phyloP scores from a whole-genome alignment of 2,888 invertebrate species.

The Troides aeacus region DNA sequence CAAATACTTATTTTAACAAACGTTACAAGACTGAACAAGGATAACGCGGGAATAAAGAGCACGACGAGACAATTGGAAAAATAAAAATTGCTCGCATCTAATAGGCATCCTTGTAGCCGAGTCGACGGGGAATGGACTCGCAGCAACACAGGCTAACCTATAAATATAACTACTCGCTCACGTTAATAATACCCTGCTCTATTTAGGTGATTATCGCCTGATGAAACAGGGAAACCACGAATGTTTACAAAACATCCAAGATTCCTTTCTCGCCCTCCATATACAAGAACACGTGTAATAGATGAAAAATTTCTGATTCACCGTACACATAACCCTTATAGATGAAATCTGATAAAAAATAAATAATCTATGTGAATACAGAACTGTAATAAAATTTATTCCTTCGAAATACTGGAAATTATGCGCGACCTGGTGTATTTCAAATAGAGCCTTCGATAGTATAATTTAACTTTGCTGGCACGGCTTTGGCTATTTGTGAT shows the following conservation, averaged over 20 bases:
- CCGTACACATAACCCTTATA: slow-evolving; percentile 8
- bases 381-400: neutral
- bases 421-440: slow-evolving; percentile 13
- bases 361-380: neutral
- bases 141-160: slow-evolving; percentile 54
- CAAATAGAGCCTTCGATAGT: slow-evolving; percentile 23
- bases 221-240: slow-evolving; percentile 45
- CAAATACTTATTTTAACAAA: no score
- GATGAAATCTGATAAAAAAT: no score
- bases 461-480: slow-evolving; percentile 26
- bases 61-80: neutral
- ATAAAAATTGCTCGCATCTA: neutral
- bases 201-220: slow-evolving; percentile 56
- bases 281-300: slow-evolving; percentile 19
- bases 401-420: slow-evolving; percentile 5
- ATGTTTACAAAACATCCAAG: slow-evolving; percentile 36
- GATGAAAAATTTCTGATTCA: slow-evolving; percentile 8
- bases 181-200: slow-evolving; percentile 59
- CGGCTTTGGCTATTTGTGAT: slow-evolving; percentile 12
- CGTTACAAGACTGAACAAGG: neutral
- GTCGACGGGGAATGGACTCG: slow-evolving; percentile 67
- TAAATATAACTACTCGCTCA: slow-evolving; percentile 63
- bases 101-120: slow-evolving; percentile 37
- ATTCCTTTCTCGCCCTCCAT: slow-evolving; percentile 30
- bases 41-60: neutral